Conservation (phyloP, 1,140 invertebrate genomes). For the Hylaeus volcanicus region DNA sequence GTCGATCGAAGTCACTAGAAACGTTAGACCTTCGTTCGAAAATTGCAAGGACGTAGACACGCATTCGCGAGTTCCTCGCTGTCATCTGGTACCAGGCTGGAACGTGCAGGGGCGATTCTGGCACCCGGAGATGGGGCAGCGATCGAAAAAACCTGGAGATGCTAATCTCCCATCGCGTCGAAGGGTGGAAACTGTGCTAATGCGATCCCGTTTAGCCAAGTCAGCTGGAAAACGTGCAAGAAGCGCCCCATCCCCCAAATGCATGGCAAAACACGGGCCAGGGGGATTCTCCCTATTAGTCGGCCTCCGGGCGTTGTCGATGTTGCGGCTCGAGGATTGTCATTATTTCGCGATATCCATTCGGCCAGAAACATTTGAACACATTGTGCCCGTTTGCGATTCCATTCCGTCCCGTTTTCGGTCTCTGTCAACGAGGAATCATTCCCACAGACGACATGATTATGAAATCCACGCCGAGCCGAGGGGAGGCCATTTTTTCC, state of each 20-base stretch:
- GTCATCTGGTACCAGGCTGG: slow-evolving; percentile 29
- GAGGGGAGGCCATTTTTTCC: slow-evolving; percentile 26
- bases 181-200: slow-evolving; percentile 78
- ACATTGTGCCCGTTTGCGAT: slow-evolving; percentile 71
- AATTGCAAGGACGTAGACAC: too few species aligned
- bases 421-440: slow-evolving; percentile 33
- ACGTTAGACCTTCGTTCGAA: too few species aligned
- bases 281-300: slow-evolving; percentile 74
- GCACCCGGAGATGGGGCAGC: not conserved
- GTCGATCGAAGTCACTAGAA: too few species aligned
- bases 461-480: slow-evolving; percentile 23
- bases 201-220: slow-evolving; percentile 81
- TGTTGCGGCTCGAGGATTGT: slow-evolving; percentile 70
- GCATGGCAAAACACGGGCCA: slow-evolving; percentile 67
- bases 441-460: slow-evolving; percentile 57
- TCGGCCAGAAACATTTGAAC: slow-evolving; percentile 77
- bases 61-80: not conserved
- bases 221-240: slow-evolving; percentile 78
- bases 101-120: slow-evolving; percentile 25
- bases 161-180: slow-evolving; percentile 76
- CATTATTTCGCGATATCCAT: slow-evolving; percentile 78
- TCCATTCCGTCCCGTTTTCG: slow-evolving; percentile 36
- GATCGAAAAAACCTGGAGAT: slow-evolving; percentile 72
- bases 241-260: slow-evolving; percentile 28
- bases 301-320: slow-evolving; percentile 74